Evolutionary conservation across 2,113 vertebrate species (phyloP).

Genomic region (Eidolon helvum): DNA sequence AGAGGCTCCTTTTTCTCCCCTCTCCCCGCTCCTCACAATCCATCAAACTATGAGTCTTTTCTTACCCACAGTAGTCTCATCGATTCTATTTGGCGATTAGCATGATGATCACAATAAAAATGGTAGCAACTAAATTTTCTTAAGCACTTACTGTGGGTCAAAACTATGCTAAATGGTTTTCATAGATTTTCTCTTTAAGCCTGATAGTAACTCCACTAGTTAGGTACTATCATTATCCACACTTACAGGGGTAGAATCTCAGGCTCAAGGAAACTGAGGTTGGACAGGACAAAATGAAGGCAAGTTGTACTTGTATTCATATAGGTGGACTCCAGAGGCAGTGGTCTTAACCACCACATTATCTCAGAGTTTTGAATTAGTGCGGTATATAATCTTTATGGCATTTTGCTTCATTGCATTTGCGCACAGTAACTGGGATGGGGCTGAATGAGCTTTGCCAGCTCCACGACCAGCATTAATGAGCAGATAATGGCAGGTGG

Average conservation of each 20-base stretch:
- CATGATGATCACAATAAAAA: background rate
- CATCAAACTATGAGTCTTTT: background rate
- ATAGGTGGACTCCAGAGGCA: background rate
- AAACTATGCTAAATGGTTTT: background rate
- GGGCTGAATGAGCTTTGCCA: background rate
- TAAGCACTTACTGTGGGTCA: background rate
- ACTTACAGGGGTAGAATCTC: background rate
- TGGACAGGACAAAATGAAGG: background rate
- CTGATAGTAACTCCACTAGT: background rate
- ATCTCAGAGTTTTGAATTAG: background rate
- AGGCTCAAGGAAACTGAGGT: background rate
- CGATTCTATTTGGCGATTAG: background rate
- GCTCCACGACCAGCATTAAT: constrained; percentile 1
- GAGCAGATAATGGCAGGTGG: background rate
- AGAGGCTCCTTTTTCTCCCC: too few species aligned
- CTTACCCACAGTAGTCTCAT: background rate
- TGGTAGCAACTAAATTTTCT: background rate
- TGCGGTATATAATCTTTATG: background rate
- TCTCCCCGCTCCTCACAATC: accelerated
- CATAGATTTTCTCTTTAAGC: background rate
- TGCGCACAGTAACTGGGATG: background rate
- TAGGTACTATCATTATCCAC: background rate
- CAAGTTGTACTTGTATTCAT: background rate
- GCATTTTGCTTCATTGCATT: background rate
- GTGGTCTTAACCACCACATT: background rate